A percentile compares a stretch with the other conserved stretches of the same genome.
phyloP scores from a whole-genome alignment of 2,888 invertebrate genomes.

The Platycnemis pennipes region DNA sequence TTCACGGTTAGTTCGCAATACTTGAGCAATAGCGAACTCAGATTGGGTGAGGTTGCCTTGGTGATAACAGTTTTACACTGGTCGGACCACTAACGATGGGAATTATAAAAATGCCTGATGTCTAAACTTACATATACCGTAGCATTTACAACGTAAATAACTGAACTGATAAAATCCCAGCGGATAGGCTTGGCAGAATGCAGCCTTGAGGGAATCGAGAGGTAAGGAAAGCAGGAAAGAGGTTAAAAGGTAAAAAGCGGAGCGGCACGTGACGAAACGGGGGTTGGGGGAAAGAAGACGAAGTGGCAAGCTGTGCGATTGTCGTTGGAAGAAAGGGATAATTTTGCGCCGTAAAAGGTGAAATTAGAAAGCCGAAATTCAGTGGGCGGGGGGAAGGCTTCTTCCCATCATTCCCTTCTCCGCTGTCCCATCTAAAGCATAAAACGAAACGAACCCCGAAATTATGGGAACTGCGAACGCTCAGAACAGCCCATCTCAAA shows the following conservation, averaged over 20 bases:
- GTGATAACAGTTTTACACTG: too few species aligned
- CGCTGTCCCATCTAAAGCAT: background rate
- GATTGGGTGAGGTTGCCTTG: too few species aligned
- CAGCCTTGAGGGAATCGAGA: too few species aligned
- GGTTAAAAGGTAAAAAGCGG: background rate
- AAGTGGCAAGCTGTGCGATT: background rate
- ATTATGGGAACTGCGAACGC: background rate
- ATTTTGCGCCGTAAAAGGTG: background rate
- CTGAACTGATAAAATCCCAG: too few species aligned
- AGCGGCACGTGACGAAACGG: slow-evolving; percentile 56
- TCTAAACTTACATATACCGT: too few species aligned
- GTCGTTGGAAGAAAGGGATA: background rate
- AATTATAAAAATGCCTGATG: too few species aligned
- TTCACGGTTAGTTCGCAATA: too few species aligned
- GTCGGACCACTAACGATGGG: too few species aligned
- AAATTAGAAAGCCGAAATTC: background rate
- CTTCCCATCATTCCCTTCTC: background rate
- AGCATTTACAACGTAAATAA: too few species aligned
- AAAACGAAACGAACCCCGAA: background rate
- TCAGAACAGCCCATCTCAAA: background rate
- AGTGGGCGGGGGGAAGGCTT: background rate
- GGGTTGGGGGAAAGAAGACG: slow-evolving; percentile 35
- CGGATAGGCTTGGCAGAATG: too few species aligned
- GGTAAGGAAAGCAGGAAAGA: too few species aligned
- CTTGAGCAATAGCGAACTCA: too few species aligned